Conservation (phyloP, 2,113 vertebrate species). For the Symphodus melops region DNA sequence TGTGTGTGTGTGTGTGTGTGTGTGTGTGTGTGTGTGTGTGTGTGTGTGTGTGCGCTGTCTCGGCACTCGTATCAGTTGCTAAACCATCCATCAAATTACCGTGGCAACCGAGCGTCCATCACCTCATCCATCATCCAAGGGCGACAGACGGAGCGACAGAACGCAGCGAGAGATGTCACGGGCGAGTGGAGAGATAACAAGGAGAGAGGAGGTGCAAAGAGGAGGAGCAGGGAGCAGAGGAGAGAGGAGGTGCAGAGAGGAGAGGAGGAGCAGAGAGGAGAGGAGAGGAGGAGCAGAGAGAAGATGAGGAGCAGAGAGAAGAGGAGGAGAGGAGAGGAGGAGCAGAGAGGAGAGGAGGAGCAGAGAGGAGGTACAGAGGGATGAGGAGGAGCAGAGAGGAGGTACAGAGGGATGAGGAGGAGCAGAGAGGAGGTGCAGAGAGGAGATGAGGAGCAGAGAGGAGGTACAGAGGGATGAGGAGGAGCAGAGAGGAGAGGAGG, state of each 20-base stretch:
- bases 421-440: too few species aligned
- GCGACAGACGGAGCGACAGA: conserved; percentile 65
- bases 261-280: too few species aligned
- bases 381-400: too few species aligned
- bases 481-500: too few species aligned
- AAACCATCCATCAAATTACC: conserved; percentile 80
- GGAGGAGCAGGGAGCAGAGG: neutral
- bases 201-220: conserved; percentile 17
- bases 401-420: too few species aligned
- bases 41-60: conserved; percentile 28
- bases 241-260: neutral
- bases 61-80: conserved; percentile 55
- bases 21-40: conserved; percentile 9
- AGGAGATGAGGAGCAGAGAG: too few species aligned
- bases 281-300: too few species aligned
- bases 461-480: too few species aligned
- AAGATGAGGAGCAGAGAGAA: too few species aligned
- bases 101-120: conserved; percentile 70
- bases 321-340: too few species aligned
- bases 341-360: too few species aligned
- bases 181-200: conserved; percentile 67
- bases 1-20: conserved; percentile 20
- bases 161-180: conserved; percentile 59
- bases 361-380: too few species aligned
- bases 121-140: conserved; percentile 77